Conservation (phyloP, 92 coral and sea anemone genomes). For the Umimayanthus kanabou region DNA sequence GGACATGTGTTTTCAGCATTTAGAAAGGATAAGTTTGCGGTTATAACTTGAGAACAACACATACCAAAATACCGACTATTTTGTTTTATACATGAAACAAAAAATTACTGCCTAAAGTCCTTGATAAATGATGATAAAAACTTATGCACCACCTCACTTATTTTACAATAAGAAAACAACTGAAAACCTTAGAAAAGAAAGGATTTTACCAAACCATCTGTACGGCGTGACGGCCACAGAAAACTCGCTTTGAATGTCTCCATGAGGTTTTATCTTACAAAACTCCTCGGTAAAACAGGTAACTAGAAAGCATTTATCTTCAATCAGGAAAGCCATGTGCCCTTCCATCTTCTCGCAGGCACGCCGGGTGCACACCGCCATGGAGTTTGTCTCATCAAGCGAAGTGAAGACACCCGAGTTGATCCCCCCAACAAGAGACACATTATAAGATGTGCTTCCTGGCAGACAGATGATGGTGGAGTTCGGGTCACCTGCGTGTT, state of each 20-base stretch:
- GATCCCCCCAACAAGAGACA: conserved; percentile 58
- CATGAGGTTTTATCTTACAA: conserved; percentile 41
- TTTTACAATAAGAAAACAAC: background rate
- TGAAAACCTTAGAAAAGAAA: background rate
- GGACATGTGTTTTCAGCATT: background rate
- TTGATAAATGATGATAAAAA: background rate
- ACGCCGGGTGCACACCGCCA: conserved; percentile 67
- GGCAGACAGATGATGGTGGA: conserved; percentile 78
- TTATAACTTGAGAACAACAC: background rate
- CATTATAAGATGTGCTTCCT: conserved; percentile 47
- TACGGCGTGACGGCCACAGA: conserved; percentile 57
- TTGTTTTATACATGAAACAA: background rate
- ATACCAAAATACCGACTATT: background rate
- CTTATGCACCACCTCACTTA: background rate
- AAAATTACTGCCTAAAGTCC: background rate
- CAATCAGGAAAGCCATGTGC: conserved; percentile 63
- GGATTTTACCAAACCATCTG: conserved; percentile 72
- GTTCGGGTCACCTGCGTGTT: conserved; percentile 54
- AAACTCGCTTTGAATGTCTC: conserved; percentile 28
- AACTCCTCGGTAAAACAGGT: conserved; percentile 50
- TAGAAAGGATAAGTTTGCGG: background rate
- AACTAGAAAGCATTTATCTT: conserved; percentile 66
- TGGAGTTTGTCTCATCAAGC: conserved; percentile 28
- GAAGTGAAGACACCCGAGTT: conserved; percentile 72
- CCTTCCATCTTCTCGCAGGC: conserved; percentile 68